phyloP scores from a whole-genome alignment of 2,113 vertebrate genomes.

The Apteryx mantelli region DNA sequence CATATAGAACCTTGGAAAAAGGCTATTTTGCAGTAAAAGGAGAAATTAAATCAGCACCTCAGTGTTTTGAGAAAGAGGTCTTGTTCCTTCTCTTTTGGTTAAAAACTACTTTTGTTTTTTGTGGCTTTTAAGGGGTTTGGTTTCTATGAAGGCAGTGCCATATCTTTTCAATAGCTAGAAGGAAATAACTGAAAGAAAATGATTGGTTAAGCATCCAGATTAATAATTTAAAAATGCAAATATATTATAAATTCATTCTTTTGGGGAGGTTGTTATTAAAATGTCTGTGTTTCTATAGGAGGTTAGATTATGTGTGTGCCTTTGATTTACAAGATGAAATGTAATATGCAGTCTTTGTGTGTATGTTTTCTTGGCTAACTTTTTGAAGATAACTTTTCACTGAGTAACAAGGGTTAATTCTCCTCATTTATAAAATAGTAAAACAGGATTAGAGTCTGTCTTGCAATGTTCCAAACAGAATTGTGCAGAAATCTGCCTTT shows the following conservation, averaged over 20 bases:
- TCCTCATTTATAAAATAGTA: not conserved
- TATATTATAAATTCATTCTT: not conserved
- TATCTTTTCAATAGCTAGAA: not conserved
- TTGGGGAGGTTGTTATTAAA: not conserved
- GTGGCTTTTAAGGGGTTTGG: not conserved
- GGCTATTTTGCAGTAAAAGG: rapidly evolving
- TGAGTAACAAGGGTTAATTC: not conserved
- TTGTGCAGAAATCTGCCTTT: not conserved
- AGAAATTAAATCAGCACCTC: not conserved
- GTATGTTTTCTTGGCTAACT: not conserved
- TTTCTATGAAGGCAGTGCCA: too few species aligned
- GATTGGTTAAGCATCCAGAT: not conserved
- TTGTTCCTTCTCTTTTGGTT: not conserved
- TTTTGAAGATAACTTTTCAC: not conserved
- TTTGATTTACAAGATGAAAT: not conserved
- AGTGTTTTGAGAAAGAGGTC: not conserved
- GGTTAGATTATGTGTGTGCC: not conserved
- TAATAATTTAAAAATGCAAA: not conserved
- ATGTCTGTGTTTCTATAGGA: not conserved
- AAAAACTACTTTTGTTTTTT: not conserved
- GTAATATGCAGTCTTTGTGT: not conserved
- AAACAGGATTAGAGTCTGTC: not conserved
- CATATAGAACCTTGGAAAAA: not conserved
- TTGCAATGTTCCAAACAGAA: not conserved
- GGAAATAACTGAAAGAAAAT: not conserved